Percentiles rank a stretch among this genome's conserved stretches.
Evolutionary conservation across 2,888 invertebrate genomes (phyloP).

Genomic region (Helicoverpa assulta): DNA sequence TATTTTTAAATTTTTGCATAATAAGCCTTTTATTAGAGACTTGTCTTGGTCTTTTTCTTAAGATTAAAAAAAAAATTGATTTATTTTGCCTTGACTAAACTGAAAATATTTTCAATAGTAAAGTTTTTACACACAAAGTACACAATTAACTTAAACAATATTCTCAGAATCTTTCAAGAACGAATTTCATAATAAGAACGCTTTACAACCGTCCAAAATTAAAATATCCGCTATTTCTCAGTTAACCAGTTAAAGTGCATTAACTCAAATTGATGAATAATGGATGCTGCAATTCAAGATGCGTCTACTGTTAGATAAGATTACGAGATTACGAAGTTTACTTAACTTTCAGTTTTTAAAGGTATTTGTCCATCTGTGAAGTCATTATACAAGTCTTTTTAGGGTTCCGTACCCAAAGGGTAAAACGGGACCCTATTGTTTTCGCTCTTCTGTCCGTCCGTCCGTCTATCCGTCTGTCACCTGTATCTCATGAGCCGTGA

Average conservation of each 20-base stretch:
- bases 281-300: slow-evolving; percentile 37
- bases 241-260: slow-evolving; percentile 35
- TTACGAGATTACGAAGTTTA: slow-evolving; percentile 48
- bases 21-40: no score
- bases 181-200: slow-evolving; percentile 31
- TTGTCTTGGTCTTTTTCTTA: no score
- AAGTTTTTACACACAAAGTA: no score
- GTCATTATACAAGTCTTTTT: slow-evolving; percentile 40
- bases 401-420: no score
- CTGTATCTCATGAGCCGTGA: no score
- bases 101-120: no score
- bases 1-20: no score
- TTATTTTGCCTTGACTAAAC: no score
- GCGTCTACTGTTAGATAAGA: slow-evolving; percentile 28
- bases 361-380: slow-evolving; percentile 41
- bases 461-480: no score
- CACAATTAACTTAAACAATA: background rate
- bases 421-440: no score
- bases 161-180: slow-evolving; percentile 12
- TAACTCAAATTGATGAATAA: slow-evolving; percentile 31
- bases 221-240: slow-evolving; percentile 30
- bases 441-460: no score
- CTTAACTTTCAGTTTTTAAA: slow-evolving; percentile 44
- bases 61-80: no score
- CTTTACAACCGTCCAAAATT: slow-evolving; percentile 17